Percentiles rank a stretch among this genome's conserved stretches.
phyloP scores from a whole-genome alignment of 2,797 vertebrate species.

The Pelochelys cantorii region DNA sequence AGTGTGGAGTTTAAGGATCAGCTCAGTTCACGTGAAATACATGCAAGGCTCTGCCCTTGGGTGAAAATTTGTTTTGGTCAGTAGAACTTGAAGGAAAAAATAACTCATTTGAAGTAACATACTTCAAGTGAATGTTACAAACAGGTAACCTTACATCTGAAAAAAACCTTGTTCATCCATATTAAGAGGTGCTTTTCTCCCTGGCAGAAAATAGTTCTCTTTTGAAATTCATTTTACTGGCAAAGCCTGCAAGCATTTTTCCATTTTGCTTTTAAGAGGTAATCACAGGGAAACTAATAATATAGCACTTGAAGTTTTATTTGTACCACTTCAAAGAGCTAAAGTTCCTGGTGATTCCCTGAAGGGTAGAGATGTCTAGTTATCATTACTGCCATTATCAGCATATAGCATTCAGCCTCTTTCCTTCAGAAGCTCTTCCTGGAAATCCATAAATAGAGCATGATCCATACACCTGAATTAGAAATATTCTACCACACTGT shows the following conservation, averaged over 20 bases:
- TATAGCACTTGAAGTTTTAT: background rate
- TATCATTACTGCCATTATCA: background rate
- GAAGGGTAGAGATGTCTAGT: background rate
- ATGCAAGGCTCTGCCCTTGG: background rate
- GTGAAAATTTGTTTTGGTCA: no score
- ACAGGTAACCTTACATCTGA: background rate
- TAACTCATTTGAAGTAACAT: background rate
- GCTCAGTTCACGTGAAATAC: background rate
- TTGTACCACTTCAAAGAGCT: background rate
- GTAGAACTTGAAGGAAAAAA: no score
- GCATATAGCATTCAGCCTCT: background rate
- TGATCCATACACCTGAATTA: background rate
- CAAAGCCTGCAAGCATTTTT: background rate
- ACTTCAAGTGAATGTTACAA: background rate
- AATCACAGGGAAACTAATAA: background rate
- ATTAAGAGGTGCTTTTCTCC: background rate
- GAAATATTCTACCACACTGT: background rate
- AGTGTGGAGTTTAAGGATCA: rapidly evolving
- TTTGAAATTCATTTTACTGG: background rate
- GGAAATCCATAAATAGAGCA: background rate
- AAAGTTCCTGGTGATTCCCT: background rate
- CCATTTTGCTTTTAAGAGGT: rapidly evolving
- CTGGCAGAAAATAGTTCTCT: background rate
- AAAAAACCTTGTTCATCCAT: background rate
- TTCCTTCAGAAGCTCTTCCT: background rate